Percentiles rank a stretch among this genome's conserved stretches.
These are phyloP conservation scores for Apus apus DNA, from an alignment of 2,113 vertebrate genomes.

Conservation along the genomic window DNA sequence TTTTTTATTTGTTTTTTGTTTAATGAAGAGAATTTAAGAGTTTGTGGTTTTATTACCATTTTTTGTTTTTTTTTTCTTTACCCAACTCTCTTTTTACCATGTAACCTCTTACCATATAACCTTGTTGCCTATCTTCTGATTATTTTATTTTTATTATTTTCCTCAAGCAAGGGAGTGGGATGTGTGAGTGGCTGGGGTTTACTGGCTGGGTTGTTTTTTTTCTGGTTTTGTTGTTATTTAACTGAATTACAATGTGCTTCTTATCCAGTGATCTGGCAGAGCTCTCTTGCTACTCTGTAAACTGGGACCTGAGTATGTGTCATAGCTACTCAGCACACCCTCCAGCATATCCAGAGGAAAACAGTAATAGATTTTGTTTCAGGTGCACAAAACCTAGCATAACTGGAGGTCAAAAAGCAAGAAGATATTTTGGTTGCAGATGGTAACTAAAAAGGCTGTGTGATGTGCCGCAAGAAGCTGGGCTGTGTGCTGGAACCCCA, in stretches of 20 bases:
- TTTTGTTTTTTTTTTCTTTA: fast-evolving
- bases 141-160: neutral
- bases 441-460: neutral
- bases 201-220: neutral
- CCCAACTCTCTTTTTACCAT: neutral
- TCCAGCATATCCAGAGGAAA: neutral
- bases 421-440: neutral
- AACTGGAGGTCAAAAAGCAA: neutral
- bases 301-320: neutral
- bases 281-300: fast-evolving
- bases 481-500: neutral
- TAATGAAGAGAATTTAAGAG: neutral
- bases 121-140: neutral
- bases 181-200: neutral
- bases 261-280: neutral
- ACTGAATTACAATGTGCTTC: neutral
- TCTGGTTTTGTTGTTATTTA: neutral
- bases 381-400: neutral
- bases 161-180: neutral
- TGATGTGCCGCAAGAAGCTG: neutral
- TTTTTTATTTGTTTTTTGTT: neutral
- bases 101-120: neutral
- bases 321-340: neutral
- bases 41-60: neutral
- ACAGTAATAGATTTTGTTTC: neutral